Evolutionary conservation across 2,113 vertebrate species (phyloP), one percentile per base, ranked within the genome.

Genomic region (Argyrosomus japonicus): DNA sequence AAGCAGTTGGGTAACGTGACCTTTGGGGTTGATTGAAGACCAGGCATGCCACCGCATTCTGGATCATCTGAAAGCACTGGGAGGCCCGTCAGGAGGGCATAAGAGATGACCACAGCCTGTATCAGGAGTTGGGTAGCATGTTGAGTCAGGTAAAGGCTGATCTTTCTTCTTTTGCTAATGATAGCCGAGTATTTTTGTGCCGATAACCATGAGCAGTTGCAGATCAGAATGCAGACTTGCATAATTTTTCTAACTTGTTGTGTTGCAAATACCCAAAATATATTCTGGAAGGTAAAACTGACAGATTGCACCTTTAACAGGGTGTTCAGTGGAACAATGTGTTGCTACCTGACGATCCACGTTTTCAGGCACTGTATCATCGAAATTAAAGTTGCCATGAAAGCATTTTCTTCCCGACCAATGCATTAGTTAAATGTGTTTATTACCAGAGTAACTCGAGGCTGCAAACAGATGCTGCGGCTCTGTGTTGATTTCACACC

Each of bases 401-500:
- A 27, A 80, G 27, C 13, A 36, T 53, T 62, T 80, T 60, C 7
- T 61, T 48, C 78, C 48, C 53, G 45, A 40, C 18, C 29, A 11
- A 47, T n/a, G 51, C 43, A 43, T 68, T 62, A 17, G 61, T 51
- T 45, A 13, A 40, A 57, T 45, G 48, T 62, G 10, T 32, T 79
- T 45, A 18, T 74, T 50, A 18, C 10, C 9, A 9, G 36, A 47
- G 47, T 69, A 18, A 54, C 21, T 82, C 0, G 18, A 79, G 68
- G 71, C 69, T 64, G 75, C 51, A n/a, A 71, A 72, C 86, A 84
- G 83, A 82, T 73, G 83, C 76, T 76, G 32, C 60, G 32, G 82
- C 77, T 74, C 75, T 0, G 54, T 80, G 81, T 80, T 78, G 79
- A 77, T 77, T 84, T 91, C 84, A 79, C 84, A 89, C 81, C 58